phyloP scores from a whole-genome alignment of 2,888 invertebrate species.

The Nymphalis polychloros region DNA sequence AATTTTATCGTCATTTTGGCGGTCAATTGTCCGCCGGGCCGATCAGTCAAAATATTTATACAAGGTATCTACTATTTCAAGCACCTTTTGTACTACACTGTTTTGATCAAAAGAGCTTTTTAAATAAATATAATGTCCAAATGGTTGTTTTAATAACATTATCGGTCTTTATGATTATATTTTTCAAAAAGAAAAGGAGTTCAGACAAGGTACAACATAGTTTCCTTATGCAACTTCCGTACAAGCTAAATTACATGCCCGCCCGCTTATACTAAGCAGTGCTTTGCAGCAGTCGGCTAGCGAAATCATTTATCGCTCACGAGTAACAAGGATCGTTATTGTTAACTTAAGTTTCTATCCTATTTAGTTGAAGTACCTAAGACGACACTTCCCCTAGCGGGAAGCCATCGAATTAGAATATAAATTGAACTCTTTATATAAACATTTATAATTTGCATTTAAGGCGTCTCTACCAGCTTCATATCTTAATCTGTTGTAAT shows the following conservation, averaged over 20 bases:
- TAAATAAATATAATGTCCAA: too few species aligned
- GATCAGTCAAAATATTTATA: too few species aligned
- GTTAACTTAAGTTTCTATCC: slow-evolving; percentile 41
- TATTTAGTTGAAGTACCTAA: slow-evolving; percentile 57
- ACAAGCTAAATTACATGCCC: background rate
- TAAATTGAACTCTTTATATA: slow-evolving; percentile 78
- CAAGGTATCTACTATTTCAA: too few species aligned
- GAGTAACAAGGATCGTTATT: slow-evolving; percentile 10
- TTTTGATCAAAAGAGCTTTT: too few species aligned
- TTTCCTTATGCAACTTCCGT: background rate
- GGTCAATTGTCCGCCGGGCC: too few species aligned
- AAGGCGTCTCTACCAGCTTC: slow-evolving; percentile 48
- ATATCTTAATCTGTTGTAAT: slow-evolving; percentile 31
- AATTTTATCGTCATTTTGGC: too few species aligned
- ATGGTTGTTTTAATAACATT: too few species aligned
- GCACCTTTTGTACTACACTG: too few species aligned
- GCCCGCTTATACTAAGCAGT: slow-evolving; percentile 1
- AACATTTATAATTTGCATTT: slow-evolving; percentile 77
- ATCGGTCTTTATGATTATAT: too few species aligned
- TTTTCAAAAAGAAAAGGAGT: too few species aligned
- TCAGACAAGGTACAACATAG: too few species aligned
- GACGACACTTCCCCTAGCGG: slow-evolving; percentile 58
- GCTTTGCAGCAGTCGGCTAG: background rate
- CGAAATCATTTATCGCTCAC: slow-evolving; percentile 9
- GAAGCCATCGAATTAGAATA: slow-evolving; percentile 72